phyloP scores from a whole-genome alignment of 1,140 invertebrate genomes.

The Pogonomyrmex californicus region DNA sequence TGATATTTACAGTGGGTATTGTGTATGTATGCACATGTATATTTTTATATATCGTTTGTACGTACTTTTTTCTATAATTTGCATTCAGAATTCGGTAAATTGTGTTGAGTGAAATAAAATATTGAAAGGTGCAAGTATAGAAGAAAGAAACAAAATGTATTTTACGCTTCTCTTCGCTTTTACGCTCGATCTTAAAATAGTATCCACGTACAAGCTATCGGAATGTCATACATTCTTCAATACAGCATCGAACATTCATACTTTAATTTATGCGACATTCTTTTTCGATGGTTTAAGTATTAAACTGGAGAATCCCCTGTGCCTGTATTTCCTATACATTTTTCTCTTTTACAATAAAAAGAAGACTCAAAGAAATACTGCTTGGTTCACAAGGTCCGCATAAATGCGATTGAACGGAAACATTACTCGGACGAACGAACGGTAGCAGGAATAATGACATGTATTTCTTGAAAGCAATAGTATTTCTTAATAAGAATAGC shows the following conservation, averaged over 20 bases:
- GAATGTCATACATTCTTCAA: slow-evolving; percentile 31
- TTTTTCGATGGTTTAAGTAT: background rate
- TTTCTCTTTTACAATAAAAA: slow-evolving; percentile 30
- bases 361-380: slow-evolving; percentile 77
- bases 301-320: background rate
- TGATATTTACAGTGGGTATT: slow-evolving; percentile 75
- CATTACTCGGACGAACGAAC: background rate
- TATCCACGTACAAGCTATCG: background rate
- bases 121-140: slow-evolving; percentile 1
- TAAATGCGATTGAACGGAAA: slow-evolving; percentile 30
- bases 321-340: background rate
- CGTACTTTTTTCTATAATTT: slow-evolving; percentile 58
- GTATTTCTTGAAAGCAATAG: slow-evolving; percentile 5
- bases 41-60: slow-evolving; percentile 30
- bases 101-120: slow-evolving; percentile 52
- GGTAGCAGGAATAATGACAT: background rate
- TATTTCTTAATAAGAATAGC: background rate
- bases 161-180: slow-evolving; percentile 4
- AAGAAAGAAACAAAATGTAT: slow-evolving; percentile 36
- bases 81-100: slow-evolving; percentile 18
- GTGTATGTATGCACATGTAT: background rate
- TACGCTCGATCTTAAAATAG: slow-evolving; percentile 29
- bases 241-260: background rate
- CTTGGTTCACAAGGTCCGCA: slow-evolving; percentile 65
- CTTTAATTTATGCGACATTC: slow-evolving; percentile 16